phyloP scores from a whole-genome alignment of 1,140 invertebrate species.

The Aphidius gifuensis region DNA sequence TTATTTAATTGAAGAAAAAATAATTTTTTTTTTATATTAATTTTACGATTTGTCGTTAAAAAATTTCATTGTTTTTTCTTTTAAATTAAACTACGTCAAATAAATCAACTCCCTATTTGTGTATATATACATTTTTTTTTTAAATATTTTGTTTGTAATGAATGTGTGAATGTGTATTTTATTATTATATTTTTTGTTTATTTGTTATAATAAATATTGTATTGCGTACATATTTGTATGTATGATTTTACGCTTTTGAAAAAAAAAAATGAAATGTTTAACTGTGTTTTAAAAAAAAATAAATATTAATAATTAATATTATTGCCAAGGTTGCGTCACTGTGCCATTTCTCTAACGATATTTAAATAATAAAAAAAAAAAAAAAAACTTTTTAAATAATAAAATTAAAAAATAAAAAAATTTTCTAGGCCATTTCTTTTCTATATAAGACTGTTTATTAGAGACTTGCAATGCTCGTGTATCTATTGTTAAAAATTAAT shows the following conservation, averaged over 20 bases:
- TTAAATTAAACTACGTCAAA: background rate
- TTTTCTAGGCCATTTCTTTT: too few relatives aligned
- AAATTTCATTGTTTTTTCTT: background rate
- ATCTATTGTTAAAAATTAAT: background rate
- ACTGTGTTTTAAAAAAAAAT: background rate
- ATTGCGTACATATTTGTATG: constrained; percentile 11
- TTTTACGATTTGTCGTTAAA: background rate
- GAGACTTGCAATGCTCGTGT: constrained; percentile 6
- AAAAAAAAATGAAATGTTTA: constrained; percentile 6
- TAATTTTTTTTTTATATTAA: background rate
- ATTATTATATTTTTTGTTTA: constrained; percentile 12
- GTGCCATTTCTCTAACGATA: constrained; percentile 17
- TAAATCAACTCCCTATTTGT: constrained; percentile 13
- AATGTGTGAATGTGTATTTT: background rate
- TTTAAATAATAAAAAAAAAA: background rate
- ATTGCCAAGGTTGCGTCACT: constrained; percentile 19
- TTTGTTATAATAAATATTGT: constrained; percentile 6
- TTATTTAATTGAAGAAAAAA: background rate
- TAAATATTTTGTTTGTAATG: constrained; percentile 2
- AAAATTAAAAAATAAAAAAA: too few relatives aligned
- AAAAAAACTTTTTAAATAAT: background rate
- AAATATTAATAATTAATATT: constrained; percentile 1
- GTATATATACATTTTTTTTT: constrained; percentile 19
- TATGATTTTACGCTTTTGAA: constrained; percentile 20
- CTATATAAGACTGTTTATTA: constrained; percentile 5